Base-by-base conservation (phyloP, 2,888 invertebrate genomes). In the Drosophila nigricruria region DNA sequence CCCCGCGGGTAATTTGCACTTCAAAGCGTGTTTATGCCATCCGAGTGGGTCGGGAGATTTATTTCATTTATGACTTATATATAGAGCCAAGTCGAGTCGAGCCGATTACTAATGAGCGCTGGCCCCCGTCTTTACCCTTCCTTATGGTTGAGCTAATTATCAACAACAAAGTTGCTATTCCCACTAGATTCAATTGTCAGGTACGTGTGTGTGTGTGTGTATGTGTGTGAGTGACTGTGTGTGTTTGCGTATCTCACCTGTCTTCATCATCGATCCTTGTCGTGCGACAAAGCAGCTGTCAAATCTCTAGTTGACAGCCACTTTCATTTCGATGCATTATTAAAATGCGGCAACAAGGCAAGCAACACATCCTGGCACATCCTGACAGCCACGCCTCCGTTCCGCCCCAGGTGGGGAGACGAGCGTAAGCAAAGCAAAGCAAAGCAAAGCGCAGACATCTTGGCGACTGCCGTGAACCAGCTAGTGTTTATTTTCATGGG, bases 311-410 rank as follows among this genome's bases (percentile, higher is more conserved):
- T 87, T 89, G 84, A 85, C 84, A 85, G 84, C 81, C 88, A 89
- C 88, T 85, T 85, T 85, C 89, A 85, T 87, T 85, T 89, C 89
- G 84, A 84, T 85, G 90, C 90, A 88, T 87, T 89, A 86, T 86
- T 89, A 86, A 86, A 89, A 86, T 88, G 73, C 85, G 79, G 85
- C 81, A 85, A 73, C 76, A 71, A 64, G 89, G 84, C 85, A 20
- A 49, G 49, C 49, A 49, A 49, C 49, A 85, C 85, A 84, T 87
- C 79, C 83, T 88, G 88, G 77, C 88, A 83, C 75, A 76, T 76
- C 40, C 84, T 65, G 56, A 61, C 59, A 53, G 36, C 9, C 47
- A 18, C 50, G 16, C 38, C 52, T 25, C 30, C 25, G 6, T 9
- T 25, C 25, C 23, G 20, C 34, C 32, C 10, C 89, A 88, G 83